A percentile compares a stretch with the other conserved stretches of the same genome.
phyloP scores from a whole-genome alignment of 2,888 invertebrate genomes.

The Diaphora mendica region DNA sequence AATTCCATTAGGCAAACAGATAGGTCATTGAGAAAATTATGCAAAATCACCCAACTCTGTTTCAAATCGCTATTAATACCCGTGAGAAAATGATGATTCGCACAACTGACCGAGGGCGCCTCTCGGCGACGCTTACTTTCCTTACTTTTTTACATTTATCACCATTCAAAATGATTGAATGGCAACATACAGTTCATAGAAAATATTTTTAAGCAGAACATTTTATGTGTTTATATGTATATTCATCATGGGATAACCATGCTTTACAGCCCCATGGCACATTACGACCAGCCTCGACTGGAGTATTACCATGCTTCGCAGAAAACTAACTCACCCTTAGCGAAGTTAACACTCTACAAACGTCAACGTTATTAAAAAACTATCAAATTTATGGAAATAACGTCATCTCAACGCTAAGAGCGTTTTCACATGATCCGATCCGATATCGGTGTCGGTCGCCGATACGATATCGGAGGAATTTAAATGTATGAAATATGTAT shows the following conservation, averaged over 20 bases:
- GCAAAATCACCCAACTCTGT: constrained; percentile 72
- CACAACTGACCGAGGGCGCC: constrained; percentile 46
- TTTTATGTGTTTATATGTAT: not conserved
- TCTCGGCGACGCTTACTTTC: constrained; percentile 45
- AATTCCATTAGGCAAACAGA: constrained; percentile 59
- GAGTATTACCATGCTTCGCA: no score
- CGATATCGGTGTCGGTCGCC: no score
- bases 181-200: constrained; percentile 13
- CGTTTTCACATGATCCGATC: no score
- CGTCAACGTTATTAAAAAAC: no score
- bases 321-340: no score
- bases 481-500: no score
- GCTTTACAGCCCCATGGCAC: no score
- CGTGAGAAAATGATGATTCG: constrained; percentile 72
- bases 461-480: no score
- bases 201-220: constrained; percentile 6
- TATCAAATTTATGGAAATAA: no score
- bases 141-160: constrained; percentile 54
- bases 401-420: no score
- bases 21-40: constrained; percentile 70
- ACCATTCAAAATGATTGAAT: constrained; percentile 52
- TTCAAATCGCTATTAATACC: constrained; percentile 72
- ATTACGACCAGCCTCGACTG: not conserved
- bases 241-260: not conserved
- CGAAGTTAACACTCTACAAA: no score